A percentile compares a stretch with the other conserved stretches of the same genome.
Evolutionary conservation across 2,113 vertebrate species (phyloP).

Genomic region (Phasianus colchicus): DNA sequence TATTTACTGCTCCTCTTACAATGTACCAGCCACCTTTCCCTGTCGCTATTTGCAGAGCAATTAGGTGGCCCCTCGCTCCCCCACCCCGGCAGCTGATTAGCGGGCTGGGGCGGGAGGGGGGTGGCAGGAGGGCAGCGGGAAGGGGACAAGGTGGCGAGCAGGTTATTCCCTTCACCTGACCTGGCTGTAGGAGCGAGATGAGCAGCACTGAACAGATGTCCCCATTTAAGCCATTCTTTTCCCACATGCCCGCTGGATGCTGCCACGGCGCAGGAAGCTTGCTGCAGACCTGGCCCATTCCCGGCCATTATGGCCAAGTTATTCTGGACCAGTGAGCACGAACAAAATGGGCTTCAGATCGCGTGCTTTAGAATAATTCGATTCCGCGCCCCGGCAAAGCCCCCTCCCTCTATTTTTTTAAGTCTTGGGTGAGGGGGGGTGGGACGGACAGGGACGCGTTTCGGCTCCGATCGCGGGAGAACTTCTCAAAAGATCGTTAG

Average conservation of each 20-base stretch:
- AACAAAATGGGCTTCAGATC: constrained; percentile 97
- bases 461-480: constrained; percentile 75
- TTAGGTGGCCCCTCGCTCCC: constrained; percentile 43
- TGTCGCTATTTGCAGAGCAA: constrained; percentile 72
- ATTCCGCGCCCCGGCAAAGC: constrained; percentile 77
- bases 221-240: constrained; percentile 93
- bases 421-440: constrained; percentile 31
- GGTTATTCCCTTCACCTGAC: constrained; percentile 87
- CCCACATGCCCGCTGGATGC: constrained; percentile 91
- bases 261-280: constrained; percentile 93
- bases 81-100: constrained; percentile 29
- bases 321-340: constrained; percentile 97
- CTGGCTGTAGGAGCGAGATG: constrained; percentile 87
- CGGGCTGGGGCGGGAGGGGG: constrained; percentile 21
- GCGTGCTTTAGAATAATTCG: constrained; percentile 92
- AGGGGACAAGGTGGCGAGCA: constrained; percentile 79
- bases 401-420: constrained; percentile 64
- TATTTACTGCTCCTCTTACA: constrained; percentile 66
- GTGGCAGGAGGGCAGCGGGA: constrained; percentile 8
- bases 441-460: constrained; percentile 22
- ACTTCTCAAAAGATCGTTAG: constrained; percentile 77
- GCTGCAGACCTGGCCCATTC: constrained; percentile 96
- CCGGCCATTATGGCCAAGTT: constrained; percentile 97
- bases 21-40: constrained; percentile 66
- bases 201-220: constrained; percentile 96